phyloP scores from a whole-genome alignment of 2,797 vertebrate genomes.

The Alca torda region DNA sequence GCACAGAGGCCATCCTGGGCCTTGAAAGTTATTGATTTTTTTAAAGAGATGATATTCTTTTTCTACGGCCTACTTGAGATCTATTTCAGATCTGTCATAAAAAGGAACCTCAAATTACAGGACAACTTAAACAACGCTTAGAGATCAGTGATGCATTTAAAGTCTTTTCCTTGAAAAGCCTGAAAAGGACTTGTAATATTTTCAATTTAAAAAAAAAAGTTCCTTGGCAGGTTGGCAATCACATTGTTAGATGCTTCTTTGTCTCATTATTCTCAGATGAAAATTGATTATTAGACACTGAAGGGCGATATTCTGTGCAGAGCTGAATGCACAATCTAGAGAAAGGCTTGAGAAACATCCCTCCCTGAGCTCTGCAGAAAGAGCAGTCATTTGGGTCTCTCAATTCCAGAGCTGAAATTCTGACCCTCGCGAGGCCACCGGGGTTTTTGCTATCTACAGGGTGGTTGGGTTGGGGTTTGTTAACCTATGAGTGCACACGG shows the following conservation, averaged over 20 bases:
- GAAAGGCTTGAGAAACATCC: neutral
- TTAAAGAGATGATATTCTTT: constrained; percentile 57
- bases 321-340: neutral
- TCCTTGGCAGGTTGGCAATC: neutral
- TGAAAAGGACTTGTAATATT: neutral
- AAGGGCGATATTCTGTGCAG: neutral
- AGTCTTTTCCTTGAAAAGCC: neutral
- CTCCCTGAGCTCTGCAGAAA: neutral
- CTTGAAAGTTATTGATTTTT: constrained; percentile 74
- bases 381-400: neutral
- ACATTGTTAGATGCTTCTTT: neutral
- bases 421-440: neutral
- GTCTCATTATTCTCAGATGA: neutral
- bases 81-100: constrained; percentile 70
- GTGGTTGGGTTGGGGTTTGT: neutral
- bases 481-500: neutral
- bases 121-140: constrained; percentile 42
- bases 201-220: neutral
- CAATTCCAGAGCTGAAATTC: neutral
- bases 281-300: neutral
- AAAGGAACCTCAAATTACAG: constrained; percentile 46
- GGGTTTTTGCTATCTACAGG: neutral
- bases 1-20: constrained; percentile 69
- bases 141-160: neutral
- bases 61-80: constrained; percentile 54